Percentiles rank a stretch among this genome's conserved stretches.
These are phyloP conservation scores for Scomber japonicus DNA, from an alignment of 2,113 vertebrate species.

Conservation along the genomic window DNA sequence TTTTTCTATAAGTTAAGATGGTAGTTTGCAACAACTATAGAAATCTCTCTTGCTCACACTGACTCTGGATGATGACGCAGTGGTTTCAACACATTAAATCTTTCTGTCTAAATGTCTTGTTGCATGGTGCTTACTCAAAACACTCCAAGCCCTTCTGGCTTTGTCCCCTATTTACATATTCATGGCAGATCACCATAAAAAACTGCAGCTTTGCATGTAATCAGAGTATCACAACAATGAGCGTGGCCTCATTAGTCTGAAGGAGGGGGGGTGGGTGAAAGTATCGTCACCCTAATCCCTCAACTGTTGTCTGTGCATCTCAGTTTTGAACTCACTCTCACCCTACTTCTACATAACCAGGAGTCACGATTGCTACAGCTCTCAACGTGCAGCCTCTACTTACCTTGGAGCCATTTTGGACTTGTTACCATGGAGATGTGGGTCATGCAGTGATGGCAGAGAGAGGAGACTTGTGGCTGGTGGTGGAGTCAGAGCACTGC, in stretches of 20 bases:
- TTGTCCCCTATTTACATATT: conserved; percentile 68
- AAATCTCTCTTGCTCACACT: background rate
- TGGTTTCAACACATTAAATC: conserved; percentile 16
- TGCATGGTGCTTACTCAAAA: conserved; percentile 26
- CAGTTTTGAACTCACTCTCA: conserved; percentile 47
- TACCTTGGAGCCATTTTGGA: conserved; percentile 74
- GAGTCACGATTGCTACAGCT: conserved; percentile 46
- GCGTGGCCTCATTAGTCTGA: conserved; percentile 70
- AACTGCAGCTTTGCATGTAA: conserved; percentile 75
- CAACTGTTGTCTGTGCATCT: conserved; percentile 44
- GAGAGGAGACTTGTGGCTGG: conserved; percentile 80
- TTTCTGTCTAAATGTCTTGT: conserved; percentile 36
- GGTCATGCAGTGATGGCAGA: conserved; percentile 88
- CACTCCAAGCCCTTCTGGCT: conserved; percentile 40
- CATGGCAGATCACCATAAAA: conserved; percentile 44
- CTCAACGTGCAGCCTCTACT: conserved; percentile 29
- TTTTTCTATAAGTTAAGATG: background rate
- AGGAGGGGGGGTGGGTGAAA: conserved; percentile 49
- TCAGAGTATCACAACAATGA: conserved; percentile 75
- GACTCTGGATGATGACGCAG: conserved; percentile 2
- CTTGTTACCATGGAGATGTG: conserved; percentile 91
- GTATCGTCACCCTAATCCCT: conserved; percentile 67
- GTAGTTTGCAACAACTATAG: background rate
- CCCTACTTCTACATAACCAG: conserved; percentile 36
- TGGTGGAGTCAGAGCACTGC: conserved; percentile 69